Conservation (phyloP, 2,888 invertebrate species). For the Ophraella communa region DNA sequence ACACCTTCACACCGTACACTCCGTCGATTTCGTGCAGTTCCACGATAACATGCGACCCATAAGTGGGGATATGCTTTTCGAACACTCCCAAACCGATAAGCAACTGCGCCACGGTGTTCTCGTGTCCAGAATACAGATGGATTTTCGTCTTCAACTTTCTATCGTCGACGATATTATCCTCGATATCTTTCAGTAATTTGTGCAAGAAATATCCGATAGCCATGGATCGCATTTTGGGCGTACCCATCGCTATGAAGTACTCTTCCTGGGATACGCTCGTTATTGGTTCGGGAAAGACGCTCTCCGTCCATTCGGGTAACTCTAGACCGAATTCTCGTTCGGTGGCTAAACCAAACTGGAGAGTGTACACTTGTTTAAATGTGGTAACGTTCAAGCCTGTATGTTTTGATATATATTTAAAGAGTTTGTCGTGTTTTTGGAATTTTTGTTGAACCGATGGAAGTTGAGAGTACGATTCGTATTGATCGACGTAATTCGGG, state of each 20-base stretch:
- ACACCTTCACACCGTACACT: slow-evolving; percentile 44
- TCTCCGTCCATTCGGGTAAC: slow-evolving; percentile 57
- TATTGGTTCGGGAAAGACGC: slow-evolving; percentile 53
- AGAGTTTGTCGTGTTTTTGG: slow-evolving; percentile 59
- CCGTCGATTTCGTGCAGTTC: slow-evolving; percentile 40
- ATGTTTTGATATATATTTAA: slow-evolving; percentile 60
- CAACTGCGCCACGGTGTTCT: slow-evolving; percentile 44
- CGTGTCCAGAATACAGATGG: slow-evolving; percentile 47
- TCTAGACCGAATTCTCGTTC: slow-evolving; percentile 62
- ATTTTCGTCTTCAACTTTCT: slow-evolving; percentile 41
- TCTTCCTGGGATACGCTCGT: slow-evolving; percentile 51
- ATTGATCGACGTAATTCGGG: slow-evolving; percentile 41
- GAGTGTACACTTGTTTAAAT: slow-evolving; percentile 65
- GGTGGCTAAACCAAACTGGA: slow-evolving; percentile 67
- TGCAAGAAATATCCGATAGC: slow-evolving; percentile 41
- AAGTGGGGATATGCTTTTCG: slow-evolving; percentile 39
- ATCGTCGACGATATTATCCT: slow-evolving; percentile 35
- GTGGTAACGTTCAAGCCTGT: slow-evolving; percentile 63
- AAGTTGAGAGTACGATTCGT: slow-evolving; percentile 35
- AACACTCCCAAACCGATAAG: slow-evolving; percentile 43
- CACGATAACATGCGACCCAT: slow-evolving; percentile 39
- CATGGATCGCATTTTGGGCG: slow-evolving; percentile 29
- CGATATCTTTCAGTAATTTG: slow-evolving; percentile 42
- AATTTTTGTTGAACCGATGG: slow-evolving; percentile 59
- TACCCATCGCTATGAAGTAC: slow-evolving; percentile 54